Evolutionary conservation across 2,888 invertebrate genomes (phyloP), one percentile per base, ranked within the genome.

Genomic region (Limnephilus rhombicus): DNA sequence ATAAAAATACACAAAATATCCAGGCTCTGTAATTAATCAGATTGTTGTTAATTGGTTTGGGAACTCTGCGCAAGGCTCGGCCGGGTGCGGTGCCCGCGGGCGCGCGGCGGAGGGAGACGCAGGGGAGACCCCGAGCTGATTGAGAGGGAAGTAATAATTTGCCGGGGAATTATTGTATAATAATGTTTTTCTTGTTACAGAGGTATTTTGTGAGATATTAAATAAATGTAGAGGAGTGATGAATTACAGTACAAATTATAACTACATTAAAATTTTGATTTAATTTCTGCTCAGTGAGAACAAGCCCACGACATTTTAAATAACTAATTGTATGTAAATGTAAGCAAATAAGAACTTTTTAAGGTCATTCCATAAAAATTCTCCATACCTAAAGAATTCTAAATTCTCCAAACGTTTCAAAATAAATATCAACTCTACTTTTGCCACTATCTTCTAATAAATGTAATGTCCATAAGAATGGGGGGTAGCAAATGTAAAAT

Each of bases 121-220:
- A 34, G 15, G 15, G 45, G 85, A 11, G 85, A 11, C 37, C 29
- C n/a, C 15, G 49, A 45, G n/a, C 24, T 86, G 86, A 86, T 86
- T 86, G 49, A 86, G 45, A 45, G 86, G 86, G 45, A 86, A 86
- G 45, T 86, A 86, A 86, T 86, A 41, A 86, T 86, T 45, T 12
- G 45, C 49, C 45, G 11, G 49, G n/a, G 86, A 86, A 86, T 68
- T 24, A 86, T 86, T 86, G 86, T 86, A 24, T 86, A 29, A n/a
- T 45, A 86, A 24, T 86, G 45, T 86, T 41, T 86, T 86, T 86
- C 86, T 86, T 86, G 45, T 49, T 86, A 86, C 49, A 13, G 86
- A n/a, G 24, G 68, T 24, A 68, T 68, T 68, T n/a, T 24, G 68
- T 68, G 24, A 68, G 68, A n/a, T 68, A n/a, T 24, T n/a, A 24